Evolutionary conservation across 2,113 vertebrate genomes (phyloP), one percentile per base, ranked within the genome.

Genomic region (Xyliphius kryptos): DNA sequence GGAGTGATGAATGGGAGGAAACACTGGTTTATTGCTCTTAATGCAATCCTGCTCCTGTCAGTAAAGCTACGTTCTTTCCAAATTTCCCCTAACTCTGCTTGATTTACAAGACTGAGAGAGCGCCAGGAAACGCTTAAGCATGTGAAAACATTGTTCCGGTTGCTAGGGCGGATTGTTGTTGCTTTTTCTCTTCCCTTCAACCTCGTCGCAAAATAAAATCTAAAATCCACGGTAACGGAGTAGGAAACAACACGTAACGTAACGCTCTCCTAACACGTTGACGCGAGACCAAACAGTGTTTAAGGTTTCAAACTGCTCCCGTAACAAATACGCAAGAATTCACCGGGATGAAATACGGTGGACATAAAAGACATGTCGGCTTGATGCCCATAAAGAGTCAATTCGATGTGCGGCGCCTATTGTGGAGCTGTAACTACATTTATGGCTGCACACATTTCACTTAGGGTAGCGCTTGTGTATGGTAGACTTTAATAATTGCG

Each of bases 1-100:
- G 52, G 52, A 68, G 56, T 20, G 47, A 68, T 50, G 48, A 61
- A 66, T 56, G 52, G 66, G 59, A 61, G 66, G 41, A 12, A 66
- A 58, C 52, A 5, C 11, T 40, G 61, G 67, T 76, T 80, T 83
- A 79, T 75, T 76, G 72, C 49, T 61, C 69, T 69, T 64, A 68
- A 64, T 78, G 61, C 63, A 64, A 73, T 76, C n/a, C 71, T 68
- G 61, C 67, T 75, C 69, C 61, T 58, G 48, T 65, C 75, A 74
- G 74, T 73, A 74, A 80, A 76, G 41, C 51, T 1, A 51, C 71
- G 77, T 73, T 77, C 44, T 69, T 74, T 48, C 40, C 63, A 72
- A 65, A 66, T 63, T 37, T 71, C 66, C 71, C 75, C 77, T 78
- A 81, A 68, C 76, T 74, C 11, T 19, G 3, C 53, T 63, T 76